Evolutionary conservation across 2,888 invertebrate species (phyloP).

Genomic region (Drosophila paramelanica): DNA sequence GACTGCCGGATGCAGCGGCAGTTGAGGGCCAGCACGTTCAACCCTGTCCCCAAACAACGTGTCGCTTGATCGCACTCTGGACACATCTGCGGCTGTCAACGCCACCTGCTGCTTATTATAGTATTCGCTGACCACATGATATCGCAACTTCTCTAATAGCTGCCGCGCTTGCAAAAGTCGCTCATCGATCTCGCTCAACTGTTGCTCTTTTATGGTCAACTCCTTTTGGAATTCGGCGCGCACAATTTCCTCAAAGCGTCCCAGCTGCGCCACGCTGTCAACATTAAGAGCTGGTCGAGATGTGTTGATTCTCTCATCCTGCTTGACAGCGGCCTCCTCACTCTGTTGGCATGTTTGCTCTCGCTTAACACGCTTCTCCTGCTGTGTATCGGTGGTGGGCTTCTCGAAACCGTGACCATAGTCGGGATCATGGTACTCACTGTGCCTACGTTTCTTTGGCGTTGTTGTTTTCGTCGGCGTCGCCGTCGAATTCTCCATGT

Average conservation of each 20-base stretch:
- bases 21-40: conserved; percentile 83
- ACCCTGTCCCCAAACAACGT: conserved; percentile 66
- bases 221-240: conserved; percentile 90
- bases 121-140: conserved; percentile 87
- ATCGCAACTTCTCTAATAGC: conserved; percentile 87
- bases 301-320: conserved; percentile 65
- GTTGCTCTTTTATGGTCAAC: conserved; percentile 88
- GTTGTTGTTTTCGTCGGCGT: conserved; percentile 51
- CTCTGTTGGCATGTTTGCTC: conserved; percentile 9
- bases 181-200: conserved; percentile 89
- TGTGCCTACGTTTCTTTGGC: conserved; percentile 81
- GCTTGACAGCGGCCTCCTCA: conserved; percentile 40
- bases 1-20: conserved; percentile 90
- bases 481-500: conserved; percentile 66
- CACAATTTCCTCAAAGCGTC: conserved; percentile 87
- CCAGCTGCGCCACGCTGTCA: conserved; percentile 38
- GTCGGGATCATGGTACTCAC: conserved; percentile 88
- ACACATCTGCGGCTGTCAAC: conserved; percentile 81
- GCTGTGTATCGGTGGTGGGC: neutral
- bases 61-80: conserved; percentile 75
- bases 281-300: conserved; percentile 59
- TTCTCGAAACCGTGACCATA: conserved; percentile 76
- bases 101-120: conserved; percentile 87
- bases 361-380: conserved; percentile 28
- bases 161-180: conserved; percentile 87